phyloP scores from a whole-genome alignment of 2,888 invertebrate species.

The Keiferia lycopersicella region DNA sequence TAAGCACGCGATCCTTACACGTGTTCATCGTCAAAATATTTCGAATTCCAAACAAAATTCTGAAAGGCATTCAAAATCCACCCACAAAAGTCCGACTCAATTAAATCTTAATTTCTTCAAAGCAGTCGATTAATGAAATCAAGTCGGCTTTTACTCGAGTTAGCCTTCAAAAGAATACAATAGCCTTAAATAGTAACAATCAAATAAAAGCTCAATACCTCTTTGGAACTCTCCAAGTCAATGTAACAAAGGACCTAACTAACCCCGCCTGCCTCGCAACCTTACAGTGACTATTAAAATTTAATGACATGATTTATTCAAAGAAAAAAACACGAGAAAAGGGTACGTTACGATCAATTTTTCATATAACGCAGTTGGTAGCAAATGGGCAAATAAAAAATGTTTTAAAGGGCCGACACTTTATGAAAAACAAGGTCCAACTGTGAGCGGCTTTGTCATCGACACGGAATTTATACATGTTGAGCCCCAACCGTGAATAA shows the following conservation, averaged over 20 bases:
- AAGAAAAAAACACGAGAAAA: conserved; percentile 73
- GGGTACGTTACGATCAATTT: conserved; percentile 80
- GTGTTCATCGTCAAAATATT: conserved; percentile 71
- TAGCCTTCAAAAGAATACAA: conserved; percentile 71
- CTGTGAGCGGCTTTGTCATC: conserved; percentile 77
- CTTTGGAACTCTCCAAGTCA: conserved; percentile 51
- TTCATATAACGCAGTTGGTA: conserved; percentile 82
- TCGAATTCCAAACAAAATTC: conserved; percentile 67
- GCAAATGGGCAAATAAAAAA: conserved; percentile 81
- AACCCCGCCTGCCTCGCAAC: conserved; percentile 67
- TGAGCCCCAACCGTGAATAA: conserved; percentile 75
- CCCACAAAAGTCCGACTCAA: conserved; percentile 70
- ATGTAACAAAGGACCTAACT: conserved; percentile 77
- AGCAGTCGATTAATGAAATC: conserved; percentile 80
- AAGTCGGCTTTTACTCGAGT: conserved; percentile 78
- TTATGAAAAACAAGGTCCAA: conserved; percentile 76
- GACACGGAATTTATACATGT: conserved; percentile 74
- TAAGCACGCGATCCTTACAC: conserved; percentile 62
- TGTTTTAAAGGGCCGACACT: conserved; percentile 78
- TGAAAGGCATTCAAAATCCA: conserved; percentile 55
- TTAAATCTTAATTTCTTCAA: conserved; percentile 80
- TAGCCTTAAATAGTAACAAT: conserved; percentile 78
- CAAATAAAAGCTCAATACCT: conserved; percentile 72
- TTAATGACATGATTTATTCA: conserved; percentile 81
- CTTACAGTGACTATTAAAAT: conserved; percentile 79